Evolutionary conservation across 2,113 vertebrate genomes (phyloP), one percentile per base, ranked within the genome.

Genomic region (Xiphophorus hellerii): DNA sequence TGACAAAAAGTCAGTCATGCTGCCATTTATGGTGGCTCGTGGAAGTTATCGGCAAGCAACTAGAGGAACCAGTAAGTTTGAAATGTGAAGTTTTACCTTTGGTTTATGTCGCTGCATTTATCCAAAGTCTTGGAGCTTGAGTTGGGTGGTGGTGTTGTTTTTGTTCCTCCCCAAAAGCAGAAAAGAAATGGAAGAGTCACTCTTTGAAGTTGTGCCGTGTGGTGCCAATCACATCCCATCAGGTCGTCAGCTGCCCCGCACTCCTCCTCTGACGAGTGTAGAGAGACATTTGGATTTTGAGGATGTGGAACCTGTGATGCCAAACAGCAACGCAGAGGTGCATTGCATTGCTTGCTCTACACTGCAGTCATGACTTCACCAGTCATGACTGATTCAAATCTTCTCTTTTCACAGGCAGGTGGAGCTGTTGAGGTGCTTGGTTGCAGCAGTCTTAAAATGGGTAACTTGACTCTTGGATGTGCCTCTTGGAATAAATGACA

Each of bases 221-320:
- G 27, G n/a, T 3, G 14, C 20, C 1, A 76, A 81, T 10, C 44
- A 0, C 13, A 87, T 91, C 61, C 87, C 83, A 0, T 63, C 68
- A 0, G 87, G 85, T 0, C 74, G 35, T 0, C 88, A 90, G 72
- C 84, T 92, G 1, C 84, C 48, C 27, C 79, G 91, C 13, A 89
- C 87, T 0, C 84, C 87, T 6, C 82, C 86, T 3, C 0, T 74
- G 13, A 0, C 0, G 0, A 27, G 62, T 10, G 71, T 83, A 0
- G 78, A 17, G 25, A 81, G 13, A 58, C 25, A 63, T 6, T 15
- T 89, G 67, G 42, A 66, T 28, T 85, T 88, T 27, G 35, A 0
- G 5, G 62, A 72, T 5, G 62, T 10, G 25, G 42, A 25, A 1
- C 6, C 0, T 9, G 33, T 62, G 22, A 20, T 71, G 7, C 29